Evolutionary conservation across 2,113 vertebrate genomes (phyloP).

Genomic region (Melanostigma gelatinosum): DNA sequence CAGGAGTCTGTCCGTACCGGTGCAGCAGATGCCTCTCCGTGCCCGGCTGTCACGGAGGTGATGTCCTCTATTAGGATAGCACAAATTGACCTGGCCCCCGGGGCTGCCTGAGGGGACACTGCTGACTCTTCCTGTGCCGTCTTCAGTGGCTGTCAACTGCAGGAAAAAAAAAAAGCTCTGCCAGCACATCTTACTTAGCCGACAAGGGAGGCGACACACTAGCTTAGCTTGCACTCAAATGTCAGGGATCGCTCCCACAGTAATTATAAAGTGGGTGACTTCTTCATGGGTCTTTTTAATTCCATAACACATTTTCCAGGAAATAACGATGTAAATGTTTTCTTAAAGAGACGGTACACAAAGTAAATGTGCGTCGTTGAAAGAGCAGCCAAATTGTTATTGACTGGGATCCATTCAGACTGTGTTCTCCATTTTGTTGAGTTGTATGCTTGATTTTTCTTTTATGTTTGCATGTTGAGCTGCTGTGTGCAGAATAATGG

Average conservation of each 20-base stretch:
- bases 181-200: constrained; percentile 61
- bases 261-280: neutral
- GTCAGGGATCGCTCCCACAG: neutral
- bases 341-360: neutral
- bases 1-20: neutral
- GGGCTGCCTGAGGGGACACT: constrained; percentile 60
- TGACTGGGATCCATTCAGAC: neutral
- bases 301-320: neutral
- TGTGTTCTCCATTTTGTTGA: neutral
- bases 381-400: neutral
- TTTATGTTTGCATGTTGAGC: neutral
- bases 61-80: constrained; percentile 62
- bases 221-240: neutral
- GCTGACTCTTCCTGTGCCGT: constrained; percentile 53
- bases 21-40: constrained; percentile 27
- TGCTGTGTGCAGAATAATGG: neutral
- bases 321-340: neutral
- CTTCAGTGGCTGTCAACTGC: constrained; percentile 58
- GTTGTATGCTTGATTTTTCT: neutral
- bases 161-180: constrained; percentile 36
- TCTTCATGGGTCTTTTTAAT: neutral
- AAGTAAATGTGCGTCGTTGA: no score
- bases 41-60: constrained; percentile 55
- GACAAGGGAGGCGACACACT: neutral
- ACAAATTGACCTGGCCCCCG: constrained; percentile 56